These are phyloP conservation scores for Spongilla lacustris DNA, from an alignment of 37 sponge, comb jelly and placozoan genomes.

Conservation along the genomic window DNA sequence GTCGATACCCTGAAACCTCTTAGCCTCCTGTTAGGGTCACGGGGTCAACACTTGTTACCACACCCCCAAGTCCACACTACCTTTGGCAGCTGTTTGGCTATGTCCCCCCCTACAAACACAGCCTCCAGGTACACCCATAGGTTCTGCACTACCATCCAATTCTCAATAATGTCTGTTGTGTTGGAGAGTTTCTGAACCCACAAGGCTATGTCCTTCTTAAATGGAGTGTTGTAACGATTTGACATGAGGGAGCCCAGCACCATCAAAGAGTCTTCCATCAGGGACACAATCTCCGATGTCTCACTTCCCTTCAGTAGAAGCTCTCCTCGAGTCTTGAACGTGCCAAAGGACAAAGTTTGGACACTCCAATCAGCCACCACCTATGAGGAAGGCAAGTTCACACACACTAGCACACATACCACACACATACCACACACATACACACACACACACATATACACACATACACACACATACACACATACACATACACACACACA, in stretches of 20 bases:
- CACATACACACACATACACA: too few relatives aligned
- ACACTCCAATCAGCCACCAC: conserved; percentile 90
- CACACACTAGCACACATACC: background rate
- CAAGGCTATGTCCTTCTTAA: conserved; percentile 88
- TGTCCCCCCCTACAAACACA: conserved; percentile 99
- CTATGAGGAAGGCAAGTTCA: background rate
- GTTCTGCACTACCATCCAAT: conserved; percentile 97
- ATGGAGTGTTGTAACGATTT: conserved; percentile 97
- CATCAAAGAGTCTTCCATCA: conserved; percentile 99
- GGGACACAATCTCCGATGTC: conserved; percentile 87
- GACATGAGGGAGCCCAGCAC: conserved; percentile 96
- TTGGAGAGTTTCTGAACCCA: conserved; percentile 98
- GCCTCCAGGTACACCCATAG: conserved; percentile 99
- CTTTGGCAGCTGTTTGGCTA: conserved; percentile 99
- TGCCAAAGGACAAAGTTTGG: conserved; percentile 70
- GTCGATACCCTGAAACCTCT: conserved; percentile 89
- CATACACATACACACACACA: conserved; percentile 45
- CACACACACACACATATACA: too few relatives aligned
- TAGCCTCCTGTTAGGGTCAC: conserved; percentile 75
- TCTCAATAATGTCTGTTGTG: conserved; percentile 97
- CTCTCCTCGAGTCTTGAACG: conserved; percentile 95
- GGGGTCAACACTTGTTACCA: background rate
- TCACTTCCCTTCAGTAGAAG: conserved; percentile 91
- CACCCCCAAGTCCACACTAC: background rate
- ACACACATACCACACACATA: background rate